Percentiles rank a stretch among this genome's conserved stretches.
These are phyloP conservation scores for Nasonia longicornis DNA, from an alignment of 1,140 invertebrate genomes.

Conservation along the genomic window DNA sequence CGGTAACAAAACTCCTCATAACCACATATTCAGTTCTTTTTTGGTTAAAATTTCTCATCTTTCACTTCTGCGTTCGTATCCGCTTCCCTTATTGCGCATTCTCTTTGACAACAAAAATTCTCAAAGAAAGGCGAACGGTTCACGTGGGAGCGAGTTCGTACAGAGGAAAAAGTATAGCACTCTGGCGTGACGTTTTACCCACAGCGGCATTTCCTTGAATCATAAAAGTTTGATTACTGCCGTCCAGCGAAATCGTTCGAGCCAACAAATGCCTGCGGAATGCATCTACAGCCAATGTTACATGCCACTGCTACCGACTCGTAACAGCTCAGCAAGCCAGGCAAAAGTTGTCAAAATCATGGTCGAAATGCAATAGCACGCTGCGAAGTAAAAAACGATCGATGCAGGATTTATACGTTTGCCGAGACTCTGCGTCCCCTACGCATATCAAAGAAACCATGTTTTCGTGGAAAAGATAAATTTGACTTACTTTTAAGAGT, in stretches of 20 bases:
- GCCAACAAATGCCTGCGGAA: neutral
- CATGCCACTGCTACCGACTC: neutral
- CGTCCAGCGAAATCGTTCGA: conserved; percentile 19
- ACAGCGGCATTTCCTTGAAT: conserved; percentile 15
- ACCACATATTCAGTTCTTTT: neutral
- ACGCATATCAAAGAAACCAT: no score
- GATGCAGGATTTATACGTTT: conserved; percentile 16
- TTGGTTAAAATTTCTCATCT: neutral
- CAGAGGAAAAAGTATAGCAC: neutral
- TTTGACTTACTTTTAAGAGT: no score
- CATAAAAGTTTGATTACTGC: conserved; percentile 44
- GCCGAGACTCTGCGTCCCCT: neutral
- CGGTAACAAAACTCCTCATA: no score
- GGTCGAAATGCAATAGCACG: conserved; percentile 2
- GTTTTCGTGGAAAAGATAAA: no score
- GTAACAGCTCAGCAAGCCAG: neutral
- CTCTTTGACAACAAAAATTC: neutral
- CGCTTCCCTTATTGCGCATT: neutral
- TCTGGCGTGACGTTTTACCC: neutral
- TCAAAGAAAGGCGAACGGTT: neutral
- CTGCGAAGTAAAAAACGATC: conserved; percentile 5
- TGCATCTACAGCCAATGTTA: neutral
- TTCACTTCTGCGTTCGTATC: neutral
- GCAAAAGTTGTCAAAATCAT: conserved; percentile 34
- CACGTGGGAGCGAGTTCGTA: neutral